Percentiles rank a stretch among this genome's conserved stretches.
Evolutionary conservation across 2,888 invertebrate genomes (phyloP).

Genomic region (Drosophila quinaria): DNA sequence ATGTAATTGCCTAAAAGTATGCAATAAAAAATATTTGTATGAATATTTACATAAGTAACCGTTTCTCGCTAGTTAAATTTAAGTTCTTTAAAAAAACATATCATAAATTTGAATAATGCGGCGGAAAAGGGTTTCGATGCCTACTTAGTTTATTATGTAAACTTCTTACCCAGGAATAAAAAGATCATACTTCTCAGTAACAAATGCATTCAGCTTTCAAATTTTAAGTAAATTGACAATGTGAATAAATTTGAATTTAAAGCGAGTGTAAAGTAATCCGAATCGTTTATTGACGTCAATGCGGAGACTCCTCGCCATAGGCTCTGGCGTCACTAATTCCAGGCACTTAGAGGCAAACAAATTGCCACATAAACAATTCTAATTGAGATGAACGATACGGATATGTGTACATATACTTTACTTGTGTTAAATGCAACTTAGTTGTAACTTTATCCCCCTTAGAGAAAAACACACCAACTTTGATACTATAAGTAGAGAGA

Average conservation of each 20-base stretch:
- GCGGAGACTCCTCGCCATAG: constrained; percentile 31
- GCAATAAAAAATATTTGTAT: too few species aligned
- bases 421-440: constrained; percentile 59
- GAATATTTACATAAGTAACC: too few species aligned
- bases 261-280: constrained; percentile 33
- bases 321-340: constrained; percentile 59
- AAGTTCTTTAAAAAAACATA: neutral
- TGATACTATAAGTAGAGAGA: neutral
- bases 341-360: constrained; percentile 70
- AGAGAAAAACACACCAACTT: too few species aligned
- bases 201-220: neutral
- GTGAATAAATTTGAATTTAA: constrained; percentile 72
- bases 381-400: constrained; percentile 77
- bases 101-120: neutral
- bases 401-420: constrained; percentile 28
- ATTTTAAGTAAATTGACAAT: constrained; percentile 11
- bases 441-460: constrained; percentile 43
- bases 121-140: neutral
- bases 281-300: constrained; percentile 48
- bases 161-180: neutral
- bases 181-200: neutral
- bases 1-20: too few species aligned
- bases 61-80: neutral
- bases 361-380: constrained; percentile 79
- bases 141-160: neutral